phyloP scores from a whole-genome alignment of 1,140 invertebrate genomes.

The Trypoxylus dichotomus region DNA sequence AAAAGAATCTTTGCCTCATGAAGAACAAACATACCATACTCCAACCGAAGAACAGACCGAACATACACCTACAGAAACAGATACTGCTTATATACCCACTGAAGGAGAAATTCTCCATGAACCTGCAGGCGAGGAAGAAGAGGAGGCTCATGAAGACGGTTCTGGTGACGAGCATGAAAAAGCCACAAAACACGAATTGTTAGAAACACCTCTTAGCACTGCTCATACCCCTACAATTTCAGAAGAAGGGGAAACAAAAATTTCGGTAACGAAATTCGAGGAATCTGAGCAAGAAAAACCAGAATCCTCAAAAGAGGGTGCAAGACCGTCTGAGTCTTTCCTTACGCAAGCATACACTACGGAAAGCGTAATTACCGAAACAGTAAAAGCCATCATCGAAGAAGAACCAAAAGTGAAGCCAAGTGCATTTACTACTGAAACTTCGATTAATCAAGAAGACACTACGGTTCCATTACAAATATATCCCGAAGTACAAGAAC shows the following conservation, averaged over 20 bases:
- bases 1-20: not conserved
- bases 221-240: not conserved
- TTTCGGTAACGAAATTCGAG: not conserved
- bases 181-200: constrained; percentile 8
- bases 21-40: constrained; percentile 32
- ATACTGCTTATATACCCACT: not conserved
- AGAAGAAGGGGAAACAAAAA: constrained; percentile 34
- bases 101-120: not conserved
- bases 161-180: constrained; percentile 33
- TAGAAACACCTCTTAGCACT: not conserved
- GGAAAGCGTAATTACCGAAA: not conserved
- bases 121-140: constrained; percentile 11
- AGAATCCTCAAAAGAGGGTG: not conserved
- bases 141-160: constrained; percentile 32
- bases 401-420: constrained; percentile 2
- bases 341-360: not conserved
- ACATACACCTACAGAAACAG: constrained; percentile 32
- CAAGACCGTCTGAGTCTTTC: not conserved
- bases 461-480: not conserved
- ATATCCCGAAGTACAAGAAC: not conserved
- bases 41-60: constrained; percentile 5
- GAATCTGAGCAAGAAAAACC: not conserved
- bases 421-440: not conserved
- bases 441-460: not conserved
- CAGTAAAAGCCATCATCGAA: not conserved